phyloP scores from a whole-genome alignment of 2,888 invertebrate species.

The Penaeus monodon region DNA sequence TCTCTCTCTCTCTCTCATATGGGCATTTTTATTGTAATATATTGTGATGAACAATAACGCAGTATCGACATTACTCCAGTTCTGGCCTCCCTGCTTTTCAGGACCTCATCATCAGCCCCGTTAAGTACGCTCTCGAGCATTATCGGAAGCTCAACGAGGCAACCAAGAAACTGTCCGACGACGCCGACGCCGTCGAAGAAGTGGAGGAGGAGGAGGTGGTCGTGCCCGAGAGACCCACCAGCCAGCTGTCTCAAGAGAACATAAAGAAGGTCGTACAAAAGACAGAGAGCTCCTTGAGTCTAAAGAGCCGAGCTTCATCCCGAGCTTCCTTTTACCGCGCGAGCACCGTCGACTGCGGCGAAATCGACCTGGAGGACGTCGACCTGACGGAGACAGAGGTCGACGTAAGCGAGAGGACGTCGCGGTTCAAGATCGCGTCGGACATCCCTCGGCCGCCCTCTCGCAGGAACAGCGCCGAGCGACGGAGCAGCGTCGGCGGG shows the following conservation, averaged over 20 bases:
- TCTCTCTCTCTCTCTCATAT: too few relatives aligned
- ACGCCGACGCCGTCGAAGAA: conserved; percentile 20
- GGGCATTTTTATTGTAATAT: not conserved
- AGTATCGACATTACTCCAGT: not conserved
- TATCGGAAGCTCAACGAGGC: conserved; percentile 76
- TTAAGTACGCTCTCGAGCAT: conserved; percentile 76
- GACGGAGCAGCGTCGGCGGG: conserved; percentile 56
- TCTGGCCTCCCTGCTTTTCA: conserved; percentile 67
- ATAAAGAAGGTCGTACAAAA: conserved; percentile 27
- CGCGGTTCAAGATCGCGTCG: conserved; percentile 83
- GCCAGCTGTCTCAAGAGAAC: conserved; percentile 46
- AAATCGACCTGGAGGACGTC: conserved; percentile 72
- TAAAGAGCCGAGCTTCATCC: conserved; percentile 56
- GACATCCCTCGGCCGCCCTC: conserved; percentile 55
- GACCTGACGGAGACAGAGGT: conserved; percentile 80
- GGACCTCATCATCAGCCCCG: conserved; percentile 77
- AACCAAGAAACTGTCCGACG: conserved; percentile 51
- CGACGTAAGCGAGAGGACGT: conserved; percentile 79
- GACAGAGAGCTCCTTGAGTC: conserved; percentile 56
- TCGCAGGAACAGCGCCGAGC: conserved; percentile 49
- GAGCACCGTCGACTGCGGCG: conserved; percentile 40
- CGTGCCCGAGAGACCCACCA: conserved; percentile 14
- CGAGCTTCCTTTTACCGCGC: conserved; percentile 54
- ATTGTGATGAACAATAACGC: not conserved
- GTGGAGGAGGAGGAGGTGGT: conserved; percentile 25